Conservation (phyloP, 2,113 vertebrate species). For the Zosterops hypoxanthus region DNA sequence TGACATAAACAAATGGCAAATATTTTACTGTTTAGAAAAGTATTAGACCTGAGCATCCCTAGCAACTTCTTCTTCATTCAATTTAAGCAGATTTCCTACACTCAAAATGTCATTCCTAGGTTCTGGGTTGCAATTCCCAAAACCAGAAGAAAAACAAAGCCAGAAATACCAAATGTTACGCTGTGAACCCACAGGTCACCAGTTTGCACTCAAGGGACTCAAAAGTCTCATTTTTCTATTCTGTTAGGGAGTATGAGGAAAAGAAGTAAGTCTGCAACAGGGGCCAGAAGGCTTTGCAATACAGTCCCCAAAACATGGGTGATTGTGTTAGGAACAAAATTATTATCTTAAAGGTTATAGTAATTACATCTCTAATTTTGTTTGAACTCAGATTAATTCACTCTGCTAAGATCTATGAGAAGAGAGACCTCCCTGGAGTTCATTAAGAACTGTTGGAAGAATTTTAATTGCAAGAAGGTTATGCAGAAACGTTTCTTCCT, state of each 20-base stretch:
- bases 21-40: background rate
- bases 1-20: background rate
- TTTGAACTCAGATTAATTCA: conserved; percentile 65
- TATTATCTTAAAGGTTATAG: conserved; percentile 71
- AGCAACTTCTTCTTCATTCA: background rate
- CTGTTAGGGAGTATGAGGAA: background rate
- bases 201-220: background rate
- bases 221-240: background rate
- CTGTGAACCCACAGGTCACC: background rate
- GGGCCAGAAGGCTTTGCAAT: background rate
- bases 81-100: background rate
- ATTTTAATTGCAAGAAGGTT: conserved; percentile 69
- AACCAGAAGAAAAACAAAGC: background rate
- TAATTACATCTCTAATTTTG: conserved; percentile 73
- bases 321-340: conserved; percentile 56
- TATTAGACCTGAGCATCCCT: background rate
- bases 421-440: conserved; percentile 37
- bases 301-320: conserved; percentile 21
- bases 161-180: background rate
- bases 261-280: background rate
- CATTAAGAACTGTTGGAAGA: conserved; percentile 30
- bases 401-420: conserved; percentile 50
- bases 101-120: background rate
- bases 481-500: conserved; percentile 36
- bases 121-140: background rate